Conservation (phyloP, 2,797 vertebrate species). For the Alcedo atthis region DNA sequence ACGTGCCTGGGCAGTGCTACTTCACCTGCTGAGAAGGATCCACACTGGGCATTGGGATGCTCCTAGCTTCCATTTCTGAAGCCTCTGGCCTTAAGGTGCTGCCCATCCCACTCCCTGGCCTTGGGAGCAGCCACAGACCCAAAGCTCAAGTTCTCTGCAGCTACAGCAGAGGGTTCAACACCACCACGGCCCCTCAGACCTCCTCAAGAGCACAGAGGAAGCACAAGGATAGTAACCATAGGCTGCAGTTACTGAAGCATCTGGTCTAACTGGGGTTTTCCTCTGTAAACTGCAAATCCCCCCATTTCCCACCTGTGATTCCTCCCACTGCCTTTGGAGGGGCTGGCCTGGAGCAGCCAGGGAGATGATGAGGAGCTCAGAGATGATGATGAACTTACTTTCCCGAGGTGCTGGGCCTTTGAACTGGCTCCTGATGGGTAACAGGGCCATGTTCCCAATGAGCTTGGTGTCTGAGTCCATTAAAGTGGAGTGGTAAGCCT, state of each 20-base stretch:
- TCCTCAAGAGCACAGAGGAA: not conserved
- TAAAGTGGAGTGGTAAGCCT: slow-evolving; percentile 96
- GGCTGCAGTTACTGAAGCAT: not conserved
- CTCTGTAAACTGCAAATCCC: no score
- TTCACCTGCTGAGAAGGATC: not conserved
- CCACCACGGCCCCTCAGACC: not conserved
- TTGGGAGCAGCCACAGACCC: not conserved
- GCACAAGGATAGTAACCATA: not conserved
- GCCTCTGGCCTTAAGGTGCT: not conserved
- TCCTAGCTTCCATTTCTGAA: not conserved
- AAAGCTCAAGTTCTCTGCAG: rapidly evolving
- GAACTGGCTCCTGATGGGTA: slow-evolving; percentile 95
- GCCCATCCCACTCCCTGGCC: not conserved
- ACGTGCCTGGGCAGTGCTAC: not conserved
- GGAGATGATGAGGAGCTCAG: not conserved
- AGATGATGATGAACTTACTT: slow-evolving; percentile 78
- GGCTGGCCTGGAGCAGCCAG: not conserved
- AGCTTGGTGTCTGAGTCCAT: slow-evolving; percentile 89
- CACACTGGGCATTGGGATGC: rapidly evolving
- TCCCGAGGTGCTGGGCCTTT: slow-evolving; percentile 94
- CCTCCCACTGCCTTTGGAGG: not conserved
- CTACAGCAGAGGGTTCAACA: not conserved
- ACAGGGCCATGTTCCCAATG: slow-evolving; percentile 94
- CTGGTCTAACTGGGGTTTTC: no score
- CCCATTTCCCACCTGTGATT: no score